Conservation (phyloP, 2,888 invertebrate genomes). For the Diplazon laetatorius region DNA sequence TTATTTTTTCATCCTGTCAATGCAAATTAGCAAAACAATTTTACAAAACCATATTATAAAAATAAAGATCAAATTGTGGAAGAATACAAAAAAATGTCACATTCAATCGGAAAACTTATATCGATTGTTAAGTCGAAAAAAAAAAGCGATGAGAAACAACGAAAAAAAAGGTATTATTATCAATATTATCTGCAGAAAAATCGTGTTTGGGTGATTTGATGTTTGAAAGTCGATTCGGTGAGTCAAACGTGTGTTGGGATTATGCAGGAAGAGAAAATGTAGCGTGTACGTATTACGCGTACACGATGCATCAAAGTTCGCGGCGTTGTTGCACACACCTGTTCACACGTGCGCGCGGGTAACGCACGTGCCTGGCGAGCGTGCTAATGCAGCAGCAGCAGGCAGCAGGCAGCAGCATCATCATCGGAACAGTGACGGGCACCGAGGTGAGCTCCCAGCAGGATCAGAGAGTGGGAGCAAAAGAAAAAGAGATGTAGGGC, state of each 20-base stretch:
- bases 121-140: no score
- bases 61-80: no score
- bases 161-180: no score
- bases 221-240: no score
- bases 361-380: conserved; percentile 58
- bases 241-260: background rate
- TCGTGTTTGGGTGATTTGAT: no score
- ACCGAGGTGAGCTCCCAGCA: conserved; percentile 38
- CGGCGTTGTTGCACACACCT: conserved; percentile 57
- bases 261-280: conserved; percentile 7
- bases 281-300: conserved; percentile 38
- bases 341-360: conserved; percentile 48
- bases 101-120: no score
- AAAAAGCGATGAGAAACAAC: no score
- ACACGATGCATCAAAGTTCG: conserved; percentile 46
- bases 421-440: conserved; percentile 41
- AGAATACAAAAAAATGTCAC: no score
- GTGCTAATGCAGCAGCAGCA: conserved; percentile 49
- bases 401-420: conserved; percentile 25
- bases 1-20: no score
- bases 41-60: no score
- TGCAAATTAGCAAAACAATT: no score
- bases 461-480: conserved; percentile 33
- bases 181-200: no score
- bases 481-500: conserved; percentile 33